These are phyloP conservation scores for Salvelinus alpinus DNA, from an alignment of 2,113 vertebrate genomes.

Conservation along the genomic window DNA sequence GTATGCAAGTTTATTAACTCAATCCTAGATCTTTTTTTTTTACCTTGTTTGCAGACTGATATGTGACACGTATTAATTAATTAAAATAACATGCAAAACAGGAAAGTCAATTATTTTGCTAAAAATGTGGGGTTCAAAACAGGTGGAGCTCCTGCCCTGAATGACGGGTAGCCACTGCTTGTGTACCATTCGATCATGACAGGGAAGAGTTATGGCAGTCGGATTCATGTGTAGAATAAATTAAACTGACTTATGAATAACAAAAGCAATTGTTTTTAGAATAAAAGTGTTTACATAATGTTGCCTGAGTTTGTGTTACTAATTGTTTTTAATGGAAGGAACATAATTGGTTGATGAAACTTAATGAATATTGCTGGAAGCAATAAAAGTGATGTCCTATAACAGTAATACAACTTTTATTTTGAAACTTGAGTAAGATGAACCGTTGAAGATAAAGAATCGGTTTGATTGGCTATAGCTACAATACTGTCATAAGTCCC, in stretches of 20 bases:
- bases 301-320: slow-evolving; percentile 32
- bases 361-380: neutral
- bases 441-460: neutral
- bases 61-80: too few relatives aligned
- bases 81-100: too few relatives aligned
- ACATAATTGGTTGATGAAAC: slow-evolving; percentile 17
- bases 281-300: slow-evolving; percentile 31
- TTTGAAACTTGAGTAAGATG: slow-evolving; percentile 37
- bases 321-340: neutral
- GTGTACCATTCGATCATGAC: slow-evolving; percentile 24
- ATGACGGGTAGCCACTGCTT: slow-evolving; percentile 16
- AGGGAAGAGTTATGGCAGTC: neutral
- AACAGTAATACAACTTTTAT: slow-evolving; percentile 33
- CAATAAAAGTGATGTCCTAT: neutral
- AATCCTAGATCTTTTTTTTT: too few relatives aligned
- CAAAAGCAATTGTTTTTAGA: neutral
- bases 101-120: too few relatives aligned
- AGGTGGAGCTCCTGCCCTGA: too few relatives aligned
- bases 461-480: slow-evolving; percentile 25
- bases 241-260: neutral
- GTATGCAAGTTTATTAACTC: too few relatives aligned
- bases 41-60: too few relatives aligned
- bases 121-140: too few relatives aligned
- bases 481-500: neutral
- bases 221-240: slow-evolving; percentile 29